These are phyloP conservation scores for Luperina nickerlii DNA, from an alignment of 2,888 invertebrate genomes.

Conservation along the genomic window DNA sequence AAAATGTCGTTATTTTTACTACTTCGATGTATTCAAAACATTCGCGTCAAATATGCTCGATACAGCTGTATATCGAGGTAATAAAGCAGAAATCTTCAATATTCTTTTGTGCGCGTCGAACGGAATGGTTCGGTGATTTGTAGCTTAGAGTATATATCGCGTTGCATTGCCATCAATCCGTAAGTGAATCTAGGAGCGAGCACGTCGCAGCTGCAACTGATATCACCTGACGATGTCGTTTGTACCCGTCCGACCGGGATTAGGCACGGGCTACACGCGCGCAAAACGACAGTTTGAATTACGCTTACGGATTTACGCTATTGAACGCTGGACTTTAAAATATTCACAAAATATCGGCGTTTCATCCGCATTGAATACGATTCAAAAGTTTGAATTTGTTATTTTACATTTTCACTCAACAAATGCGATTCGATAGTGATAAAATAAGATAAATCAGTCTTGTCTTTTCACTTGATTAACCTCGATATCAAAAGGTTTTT, in stretches of 20 bases:
- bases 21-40: constrained; percentile 40
- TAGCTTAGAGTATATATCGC: constrained; percentile 75
- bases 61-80: constrained; percentile 51
- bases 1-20: constrained; percentile 38
- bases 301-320: constrained; percentile 74
- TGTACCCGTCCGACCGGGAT: constrained; percentile 81
- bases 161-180: constrained; percentile 84
- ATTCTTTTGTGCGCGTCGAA: constrained; percentile 68
- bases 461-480: constrained; percentile 53
- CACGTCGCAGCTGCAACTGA: constrained; percentile 83
- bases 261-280: constrained; percentile 74
- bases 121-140: constrained; percentile 75
- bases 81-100: constrained; percentile 64
- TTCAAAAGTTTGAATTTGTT: constrained; percentile 17
- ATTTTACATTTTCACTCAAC: constrained; percentile 7
- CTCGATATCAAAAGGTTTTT: constrained; percentile 56
- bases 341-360: constrained; percentile 56
- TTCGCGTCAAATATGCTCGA: constrained; percentile 39
- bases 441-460: constrained; percentile 47
- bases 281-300: constrained; percentile 77
- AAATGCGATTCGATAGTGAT: constrained; percentile 3
- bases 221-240: constrained; percentile 86
- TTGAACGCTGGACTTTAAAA: constrained; percentile 61
- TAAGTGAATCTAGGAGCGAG: constrained; percentile 81
- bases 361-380: constrained; percentile 39